Evolutionary conservation across 2,888 invertebrate species (phyloP), one percentile per base, ranked within the genome.

Genomic region (Thyatira batis): DNA sequence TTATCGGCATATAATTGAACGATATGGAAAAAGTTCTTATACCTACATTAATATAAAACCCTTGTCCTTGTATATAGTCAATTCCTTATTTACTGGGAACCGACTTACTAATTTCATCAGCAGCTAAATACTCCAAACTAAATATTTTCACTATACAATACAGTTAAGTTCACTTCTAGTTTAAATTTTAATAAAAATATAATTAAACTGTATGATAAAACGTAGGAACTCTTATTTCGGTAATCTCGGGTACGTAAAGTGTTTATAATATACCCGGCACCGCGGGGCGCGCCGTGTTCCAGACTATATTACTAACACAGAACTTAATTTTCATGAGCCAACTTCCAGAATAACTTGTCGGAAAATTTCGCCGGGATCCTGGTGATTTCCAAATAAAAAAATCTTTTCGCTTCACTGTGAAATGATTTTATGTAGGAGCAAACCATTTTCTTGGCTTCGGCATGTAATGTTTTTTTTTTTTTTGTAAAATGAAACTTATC

Each of bases 301-400:
- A 4, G 27, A 17, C 20, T 20, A 8, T 48, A 48, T 20, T 48
- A 48, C 28, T 27, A n/a, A 20, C 48, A 27, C 48, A 17, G 48
- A 49, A 53, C 55, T 63, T 62, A 53, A 62, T 57, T 63, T 62
- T 59, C 51, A 67, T 54, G 62, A 56, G 17, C 51, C 20, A 45
- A 51, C 51, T 51, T 51, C 11, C 27, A 44, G 51, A 51, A 51
- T 51, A 51, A 51, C 44, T 51, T 45, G 27, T 10, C 27, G 25
- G 9, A 17, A 20, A 1, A 10, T 17, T 21, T 28, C n/a, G 2
- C 45, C 48, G 48, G 11, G 48, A 8, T 10, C 13, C 13, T 9
- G 17, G 27, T 17, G 27, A 27, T 46, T 46, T 48, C 10, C 20
- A 11, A 46, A 13, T 13, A 46, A 46, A 46, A 46, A 25, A 13